Base-by-base conservation (phyloP, 2,113 vertebrate genomes). In the Clarias macrocephalus region DNA sequence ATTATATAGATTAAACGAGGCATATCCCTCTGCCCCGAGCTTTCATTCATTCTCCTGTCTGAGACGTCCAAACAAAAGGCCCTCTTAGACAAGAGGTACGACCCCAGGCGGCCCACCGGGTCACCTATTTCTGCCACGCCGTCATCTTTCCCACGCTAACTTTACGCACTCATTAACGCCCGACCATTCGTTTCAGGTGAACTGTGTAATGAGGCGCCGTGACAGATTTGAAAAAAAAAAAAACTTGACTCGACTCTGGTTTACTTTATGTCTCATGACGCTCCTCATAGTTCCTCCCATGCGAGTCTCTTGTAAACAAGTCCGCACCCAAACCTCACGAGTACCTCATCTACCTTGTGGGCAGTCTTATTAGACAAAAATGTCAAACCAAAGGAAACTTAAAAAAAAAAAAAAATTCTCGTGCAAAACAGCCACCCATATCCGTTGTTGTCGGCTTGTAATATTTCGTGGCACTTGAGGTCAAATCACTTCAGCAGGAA, bases 101-200 rank as follows among this genome's bases (percentile, higher is more conserved):
- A 90, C 90, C 89, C 86, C 81, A 80, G 89, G 82, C 89, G 16
- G 62, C 85, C 89, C 97, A 96, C 96, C 95, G 95, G 97, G 97
- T 97, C 97, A 99, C 96, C 96, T 97, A 96, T 96, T 95, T 96
- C 95, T 97, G 95, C 95, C 94, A 95, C 93, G 95, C 70, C 94
- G 95, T 95, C 96, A 95, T 95, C 95, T 96, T 97, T 98, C 97
- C 97, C 97, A 98, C 96, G 96, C 96, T 97, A 97, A 96, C 96
- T 96, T 96, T 94, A 90, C 95, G 73, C 95, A 94, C 96, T 97
- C 95, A 96, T 97, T 97, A 91, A 70, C 95, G 94, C 75, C 30
- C 60, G 95, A 96, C 95, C 96, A 97, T 97, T 97, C 96, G 94
- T 97, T 97, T 97, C 97, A 99, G 97, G 97, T 98, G 97, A 97